Conservation (phyloP, 2,888 invertebrate species). For the Sphaerophoria taeniata region DNA sequence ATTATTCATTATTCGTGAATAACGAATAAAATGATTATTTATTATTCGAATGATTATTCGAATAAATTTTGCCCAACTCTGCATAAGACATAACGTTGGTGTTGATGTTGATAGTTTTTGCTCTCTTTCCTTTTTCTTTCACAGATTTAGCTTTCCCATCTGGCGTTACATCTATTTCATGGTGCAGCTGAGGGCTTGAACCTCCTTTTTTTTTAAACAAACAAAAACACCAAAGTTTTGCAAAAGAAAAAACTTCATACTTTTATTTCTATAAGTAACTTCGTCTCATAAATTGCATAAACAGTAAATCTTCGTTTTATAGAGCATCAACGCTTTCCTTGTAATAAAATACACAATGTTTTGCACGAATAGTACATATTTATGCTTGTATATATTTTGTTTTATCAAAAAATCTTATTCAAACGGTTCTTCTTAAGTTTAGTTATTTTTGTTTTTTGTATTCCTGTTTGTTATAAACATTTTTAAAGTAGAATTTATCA, state of each 20-base stretch:
- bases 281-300: conserved; percentile 25
- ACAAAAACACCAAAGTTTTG: background rate
- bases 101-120: too few relatives aligned
- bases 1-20: too few relatives aligned
- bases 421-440: background rate
- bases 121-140: too few relatives aligned
- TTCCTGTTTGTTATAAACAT: background rate
- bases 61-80: too few relatives aligned
- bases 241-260: conserved; percentile 20
- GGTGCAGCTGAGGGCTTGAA: background rate
- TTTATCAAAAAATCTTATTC: conserved; percentile 19
- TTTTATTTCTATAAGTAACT: conserved; percentile 39
- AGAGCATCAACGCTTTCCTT: conserved; percentile 22
- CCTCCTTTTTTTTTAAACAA: background rate
- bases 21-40: too few relatives aligned
- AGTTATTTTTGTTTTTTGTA: background rate
- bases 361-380: background rate
- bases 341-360: conserved; percentile 31
- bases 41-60: too few relatives aligned
- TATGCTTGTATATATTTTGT: background rate
- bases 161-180: too few relatives aligned
- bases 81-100: too few relatives aligned
- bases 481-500: background rate
- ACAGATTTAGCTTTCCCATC: too few relatives aligned
- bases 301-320: conserved; percentile 16